Evolutionary conservation across 2,888 invertebrate genomes (phyloP), one percentile per base, ranked within the genome.

Genomic region (Thecocarcelia acutangulata): DNA sequence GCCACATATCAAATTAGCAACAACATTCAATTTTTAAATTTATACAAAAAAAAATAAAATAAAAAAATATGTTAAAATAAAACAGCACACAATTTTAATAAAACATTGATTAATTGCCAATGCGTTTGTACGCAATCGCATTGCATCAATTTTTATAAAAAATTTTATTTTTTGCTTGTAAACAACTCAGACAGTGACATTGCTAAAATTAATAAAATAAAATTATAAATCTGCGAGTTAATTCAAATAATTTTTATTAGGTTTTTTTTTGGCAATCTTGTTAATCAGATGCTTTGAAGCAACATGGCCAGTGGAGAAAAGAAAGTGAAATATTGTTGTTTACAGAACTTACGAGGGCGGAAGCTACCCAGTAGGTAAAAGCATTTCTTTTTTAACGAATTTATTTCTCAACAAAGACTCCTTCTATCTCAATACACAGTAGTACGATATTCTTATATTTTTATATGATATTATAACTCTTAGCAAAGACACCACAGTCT

Each of bases 101-200:
- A 78, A 82, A 69, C 74, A 74, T 82, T 82, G 74, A 82, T 82
- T 48, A 78, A 70, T 70, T 82, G 82, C 78, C 69, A 78, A 70
- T 63, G 48, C 69, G 8, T 70, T 52, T 72, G 9, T 56, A 64
- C 63, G 56, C 69, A 77, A 63, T 70, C 72, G 52, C 44, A 59
- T 61, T 40, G 37, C 52, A 79, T 66, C 46, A 33, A 33, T 24
- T 33, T n/a, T 46, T 28, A 78, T 66, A 33, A 33, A 58, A 2
- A 8, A 52, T 42, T 24, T 9, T 11, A 21, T 19, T 6, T 28
- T 50, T 68, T 44, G 17, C 52, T 21, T 69, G 59, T n/a, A 17
- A 44, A 37, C 12, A 28, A 12, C 56, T 48, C n/a, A 70, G 66
- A 66, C 70, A 75, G 48, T 68, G 70, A 70, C 82, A 82, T 75